Conservation (phyloP, 2,797 vertebrate genomes). For the Margarornis squamiger region DNA sequence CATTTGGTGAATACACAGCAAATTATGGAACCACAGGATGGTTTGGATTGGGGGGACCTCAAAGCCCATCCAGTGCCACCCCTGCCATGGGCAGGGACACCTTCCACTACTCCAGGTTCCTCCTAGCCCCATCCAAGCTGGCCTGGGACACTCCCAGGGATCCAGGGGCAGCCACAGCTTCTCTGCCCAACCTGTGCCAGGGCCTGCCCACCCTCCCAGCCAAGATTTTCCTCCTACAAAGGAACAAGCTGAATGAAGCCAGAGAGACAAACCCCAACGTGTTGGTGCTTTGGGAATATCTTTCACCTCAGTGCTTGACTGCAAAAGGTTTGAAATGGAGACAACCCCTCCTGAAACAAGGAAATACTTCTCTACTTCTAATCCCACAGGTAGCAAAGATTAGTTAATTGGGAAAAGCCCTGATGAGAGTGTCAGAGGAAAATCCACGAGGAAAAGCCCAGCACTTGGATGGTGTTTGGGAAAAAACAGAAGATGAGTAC, state of each 20-base stretch:
- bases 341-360: neutral
- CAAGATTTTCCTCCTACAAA: neutral
- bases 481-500: accelerated
- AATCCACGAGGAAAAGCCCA: neutral
- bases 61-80: accelerated
- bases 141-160: neutral
- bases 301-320: neutral
- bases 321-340: accelerated
- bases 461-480: neutral
- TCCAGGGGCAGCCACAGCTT: too few species aligned
- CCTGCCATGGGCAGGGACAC: neutral
- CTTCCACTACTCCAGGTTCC: neutral
- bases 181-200: too few species aligned
- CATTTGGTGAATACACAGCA: neutral
- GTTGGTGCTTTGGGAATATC: neutral
- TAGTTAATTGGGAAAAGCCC: neutral
- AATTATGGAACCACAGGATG: neutral
- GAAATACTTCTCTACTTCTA: neutral
- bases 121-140: neutral
- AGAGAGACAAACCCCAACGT: neutral
- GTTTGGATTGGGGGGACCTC: neutral
- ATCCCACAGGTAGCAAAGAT: neutral
- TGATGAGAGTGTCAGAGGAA: accelerated
- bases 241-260: neutral
- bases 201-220: too few species aligned